Percentiles rank a stretch among this genome's conserved stretches.
These are phyloP conservation scores for Parnassius smintheus DNA, from an alignment of 2,888 invertebrate species.

Conservation along the genomic window DNA sequence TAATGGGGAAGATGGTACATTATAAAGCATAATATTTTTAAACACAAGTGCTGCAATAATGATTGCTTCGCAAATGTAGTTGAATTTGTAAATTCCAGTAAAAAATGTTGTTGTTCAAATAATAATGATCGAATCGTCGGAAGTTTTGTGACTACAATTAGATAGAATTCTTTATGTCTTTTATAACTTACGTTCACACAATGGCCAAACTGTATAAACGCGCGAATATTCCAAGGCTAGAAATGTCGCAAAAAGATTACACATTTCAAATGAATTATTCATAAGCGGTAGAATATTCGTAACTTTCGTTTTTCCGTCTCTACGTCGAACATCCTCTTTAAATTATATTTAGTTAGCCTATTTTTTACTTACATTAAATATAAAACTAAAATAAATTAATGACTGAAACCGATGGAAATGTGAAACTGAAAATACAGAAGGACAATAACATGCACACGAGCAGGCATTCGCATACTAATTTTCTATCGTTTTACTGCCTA, in stretches of 20 bases:
- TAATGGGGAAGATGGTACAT: too few relatives aligned
- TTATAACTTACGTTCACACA: conserved; percentile 1
- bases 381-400: not conserved
- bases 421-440: not conserved
- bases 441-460: not conserved
- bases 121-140: conserved; percentile 7
- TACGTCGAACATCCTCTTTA: too few relatives aligned
- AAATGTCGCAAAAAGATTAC: not conserved
- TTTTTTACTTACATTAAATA: too few relatives aligned
- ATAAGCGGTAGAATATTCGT: not conserved
- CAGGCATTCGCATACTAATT: not conserved
- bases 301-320: not conserved
- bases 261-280: not conserved
- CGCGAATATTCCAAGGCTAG: not conserved
- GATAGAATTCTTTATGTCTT: not conserved
- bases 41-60: too few relatives aligned
- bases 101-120: not conserved
- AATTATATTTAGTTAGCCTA: too few relatives aligned
- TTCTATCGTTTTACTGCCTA: not conserved
- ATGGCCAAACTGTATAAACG: not conserved
- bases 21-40: too few relatives aligned
- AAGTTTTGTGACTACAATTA: conserved; percentile 8
- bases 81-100: not conserved
- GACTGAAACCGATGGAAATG: not conserved
- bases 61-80: too few relatives aligned